phyloP scores from a whole-genome alignment of 37 sponge, comb jelly and placozoan genomes.

The Cladorhizidae sp. region DNA sequence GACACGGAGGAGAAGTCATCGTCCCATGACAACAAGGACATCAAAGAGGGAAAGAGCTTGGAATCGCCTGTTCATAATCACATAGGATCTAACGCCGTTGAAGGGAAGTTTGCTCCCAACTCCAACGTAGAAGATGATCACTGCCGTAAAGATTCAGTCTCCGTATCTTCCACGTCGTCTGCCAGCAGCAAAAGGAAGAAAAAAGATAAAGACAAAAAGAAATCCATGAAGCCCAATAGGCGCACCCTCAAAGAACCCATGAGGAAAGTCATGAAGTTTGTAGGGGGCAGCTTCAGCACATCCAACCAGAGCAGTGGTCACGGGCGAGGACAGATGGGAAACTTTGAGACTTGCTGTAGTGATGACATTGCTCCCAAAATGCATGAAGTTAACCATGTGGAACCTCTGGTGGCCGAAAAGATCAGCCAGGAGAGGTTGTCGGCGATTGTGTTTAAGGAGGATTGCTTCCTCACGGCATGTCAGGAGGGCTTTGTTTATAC shows the following conservation, averaged over 20 bases:
- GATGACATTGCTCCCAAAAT: constrained; percentile 74
- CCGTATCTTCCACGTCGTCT: background rate
- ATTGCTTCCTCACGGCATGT: constrained; percentile 68
- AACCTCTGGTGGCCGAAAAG: constrained; percentile 78
- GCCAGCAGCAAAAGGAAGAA: constrained; percentile 8
- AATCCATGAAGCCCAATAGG: background rate
- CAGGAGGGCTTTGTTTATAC: constrained; percentile 76
- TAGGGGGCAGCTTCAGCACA: background rate
- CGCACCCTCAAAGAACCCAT: background rate
- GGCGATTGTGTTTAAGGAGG: constrained; percentile 69
- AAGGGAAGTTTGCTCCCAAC: background rate
- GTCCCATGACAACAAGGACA: background rate
- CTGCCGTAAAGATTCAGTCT: constrained; percentile 3
- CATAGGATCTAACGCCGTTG: background rate
- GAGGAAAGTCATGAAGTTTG: constrained; percentile 33
- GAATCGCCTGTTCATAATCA: no score
- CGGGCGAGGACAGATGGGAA: background rate
- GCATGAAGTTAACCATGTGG: constrained; percentile 81
- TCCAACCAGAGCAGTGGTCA: background rate
- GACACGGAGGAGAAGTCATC: background rate
- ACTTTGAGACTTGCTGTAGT: constrained; percentile 63
- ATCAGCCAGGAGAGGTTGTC: constrained; percentile 85
- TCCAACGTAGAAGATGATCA: background rate
- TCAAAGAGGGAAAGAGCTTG: no score
- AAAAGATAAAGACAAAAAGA: constrained; percentile 12